Percentiles rank a stretch among this genome's conserved stretches.
These are phyloP conservation scores for Stenotaenia linearis DNA, from an alignment of 2,888 invertebrate species.

Conservation along the genomic window DNA sequence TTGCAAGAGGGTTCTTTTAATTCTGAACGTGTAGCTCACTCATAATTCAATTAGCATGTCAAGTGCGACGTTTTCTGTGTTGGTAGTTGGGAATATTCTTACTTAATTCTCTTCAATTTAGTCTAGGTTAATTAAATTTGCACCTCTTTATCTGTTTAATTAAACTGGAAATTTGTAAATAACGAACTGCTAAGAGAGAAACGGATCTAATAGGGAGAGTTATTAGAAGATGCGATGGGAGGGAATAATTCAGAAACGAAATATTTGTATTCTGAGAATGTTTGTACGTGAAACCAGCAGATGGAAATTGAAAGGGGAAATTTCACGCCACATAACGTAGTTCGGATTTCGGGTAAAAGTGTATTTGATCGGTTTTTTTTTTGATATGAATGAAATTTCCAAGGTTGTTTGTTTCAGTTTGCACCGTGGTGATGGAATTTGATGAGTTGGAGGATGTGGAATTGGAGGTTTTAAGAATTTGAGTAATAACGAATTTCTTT, in stretches of 20 bases:
- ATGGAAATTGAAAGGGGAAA: too few relatives aligned
- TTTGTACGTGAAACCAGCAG: too few relatives aligned
- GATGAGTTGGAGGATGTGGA: too few relatives aligned
- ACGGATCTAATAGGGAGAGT: neutral
- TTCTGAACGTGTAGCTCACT: slow-evolving; percentile 2
- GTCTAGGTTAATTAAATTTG: neutral
- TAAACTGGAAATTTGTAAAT: slow-evolving; percentile 12
- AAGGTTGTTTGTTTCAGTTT: too few relatives aligned
- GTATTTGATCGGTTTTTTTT: too few relatives aligned
- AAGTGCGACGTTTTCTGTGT: neutral
- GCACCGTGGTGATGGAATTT: too few relatives aligned
- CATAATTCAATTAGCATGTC: neutral
- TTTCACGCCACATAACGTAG: too few relatives aligned
- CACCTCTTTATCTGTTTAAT: neutral
- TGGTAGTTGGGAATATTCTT: neutral
- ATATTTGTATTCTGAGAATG: too few relatives aligned
- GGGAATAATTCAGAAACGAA: neutral
- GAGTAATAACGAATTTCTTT: too few relatives aligned
- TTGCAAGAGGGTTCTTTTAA: neutral
- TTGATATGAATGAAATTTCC: too few relatives aligned
- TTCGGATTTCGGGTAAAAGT: too few relatives aligned
- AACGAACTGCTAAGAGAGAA: neutral
- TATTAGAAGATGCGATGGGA: neutral
- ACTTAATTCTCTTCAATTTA: neutral
- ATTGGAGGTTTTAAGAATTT: too few relatives aligned